These are phyloP conservation scores for Nasonia giraulti DNA, from an alignment of 1,140 invertebrate genomes.

Conservation along the genomic window DNA sequence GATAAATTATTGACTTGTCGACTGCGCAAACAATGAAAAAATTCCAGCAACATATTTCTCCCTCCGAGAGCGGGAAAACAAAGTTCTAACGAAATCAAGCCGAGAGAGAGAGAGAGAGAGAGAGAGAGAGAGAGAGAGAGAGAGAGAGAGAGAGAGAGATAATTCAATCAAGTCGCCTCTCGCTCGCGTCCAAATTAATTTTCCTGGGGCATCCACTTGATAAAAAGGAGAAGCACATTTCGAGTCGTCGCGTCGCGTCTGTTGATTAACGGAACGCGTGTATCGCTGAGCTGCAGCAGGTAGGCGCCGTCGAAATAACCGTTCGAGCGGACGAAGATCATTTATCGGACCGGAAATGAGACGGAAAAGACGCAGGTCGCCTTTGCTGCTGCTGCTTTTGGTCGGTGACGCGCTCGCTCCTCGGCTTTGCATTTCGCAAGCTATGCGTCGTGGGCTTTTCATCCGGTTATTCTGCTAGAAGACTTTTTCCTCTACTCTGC, in stretches of 20 bases:
- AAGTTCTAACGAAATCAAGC: no score
- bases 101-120: no score
- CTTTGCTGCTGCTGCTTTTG: neutral
- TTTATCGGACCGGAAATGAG: constrained; percentile 47
- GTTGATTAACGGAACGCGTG: constrained; percentile 34
- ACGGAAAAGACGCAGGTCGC: constrained; percentile 8
- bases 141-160: no score
- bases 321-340: constrained; percentile 41
- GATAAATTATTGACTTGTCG: no score
- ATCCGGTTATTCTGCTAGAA: no score
- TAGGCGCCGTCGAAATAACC: constrained; percentile 35
- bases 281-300: neutral
- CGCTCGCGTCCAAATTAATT: neutral
- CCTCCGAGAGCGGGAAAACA: neutral
- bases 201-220: neutral
- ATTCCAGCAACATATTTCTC: no score
- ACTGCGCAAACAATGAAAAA: no score
- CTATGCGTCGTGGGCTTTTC: no score
- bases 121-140: no score
- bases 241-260: neutral
- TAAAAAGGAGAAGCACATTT: constrained; percentile 18
- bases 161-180: neutral
- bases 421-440: neutral
- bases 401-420: neutral
- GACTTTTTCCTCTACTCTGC: no score